A percentile compares a stretch with the other conserved stretches of the same genome.
phyloP scores from a whole-genome alignment of 2,888 invertebrate genomes.

The Ophion ellenae region DNA sequence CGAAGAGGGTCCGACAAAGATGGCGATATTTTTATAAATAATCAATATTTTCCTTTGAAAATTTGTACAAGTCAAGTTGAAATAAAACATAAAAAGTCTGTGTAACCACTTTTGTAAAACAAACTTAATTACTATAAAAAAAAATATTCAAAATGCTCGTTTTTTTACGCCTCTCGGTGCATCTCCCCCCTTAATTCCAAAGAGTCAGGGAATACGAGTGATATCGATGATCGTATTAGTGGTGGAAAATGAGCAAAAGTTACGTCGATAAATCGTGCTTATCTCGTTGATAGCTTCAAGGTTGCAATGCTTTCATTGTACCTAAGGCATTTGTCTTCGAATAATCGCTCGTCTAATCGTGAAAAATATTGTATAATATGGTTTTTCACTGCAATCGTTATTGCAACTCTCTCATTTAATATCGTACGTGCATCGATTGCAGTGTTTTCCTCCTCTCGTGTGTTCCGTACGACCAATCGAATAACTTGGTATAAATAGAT shows the following conservation, averaged over 20 bases:
- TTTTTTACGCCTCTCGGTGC: too few species aligned
- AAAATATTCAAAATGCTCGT: too few species aligned
- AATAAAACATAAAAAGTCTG: too few species aligned
- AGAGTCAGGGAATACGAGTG: not conserved
- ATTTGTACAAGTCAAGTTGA: too few species aligned
- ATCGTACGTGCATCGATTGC: conserved; percentile 68
- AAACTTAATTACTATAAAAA: too few species aligned
- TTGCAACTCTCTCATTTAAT: conserved; percentile 46
- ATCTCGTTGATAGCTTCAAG: conserved; percentile 40
- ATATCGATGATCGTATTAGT: conserved; percentile 5
- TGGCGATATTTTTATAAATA: too few species aligned
- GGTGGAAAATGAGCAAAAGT: not conserved
- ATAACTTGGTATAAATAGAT: conserved; percentile 73
- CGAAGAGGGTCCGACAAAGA: too few species aligned
- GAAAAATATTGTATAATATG: not conserved
- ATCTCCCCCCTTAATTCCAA: too few species aligned
- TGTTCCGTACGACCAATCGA: conserved; percentile 68
- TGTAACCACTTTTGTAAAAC: too few species aligned
- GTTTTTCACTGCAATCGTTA: conserved; percentile 52
- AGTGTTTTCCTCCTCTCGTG: conserved; percentile 59
- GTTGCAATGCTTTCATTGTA: conserved; percentile 34
- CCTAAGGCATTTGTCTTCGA: conserved; percentile 6
- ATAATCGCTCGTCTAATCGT: conserved; percentile 40
- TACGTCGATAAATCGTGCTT: not conserved
- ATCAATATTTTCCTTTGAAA: too few species aligned